Base-by-base conservation (phyloP, 2,888 invertebrate genomes). In the Metacarcinus magister region DNA sequence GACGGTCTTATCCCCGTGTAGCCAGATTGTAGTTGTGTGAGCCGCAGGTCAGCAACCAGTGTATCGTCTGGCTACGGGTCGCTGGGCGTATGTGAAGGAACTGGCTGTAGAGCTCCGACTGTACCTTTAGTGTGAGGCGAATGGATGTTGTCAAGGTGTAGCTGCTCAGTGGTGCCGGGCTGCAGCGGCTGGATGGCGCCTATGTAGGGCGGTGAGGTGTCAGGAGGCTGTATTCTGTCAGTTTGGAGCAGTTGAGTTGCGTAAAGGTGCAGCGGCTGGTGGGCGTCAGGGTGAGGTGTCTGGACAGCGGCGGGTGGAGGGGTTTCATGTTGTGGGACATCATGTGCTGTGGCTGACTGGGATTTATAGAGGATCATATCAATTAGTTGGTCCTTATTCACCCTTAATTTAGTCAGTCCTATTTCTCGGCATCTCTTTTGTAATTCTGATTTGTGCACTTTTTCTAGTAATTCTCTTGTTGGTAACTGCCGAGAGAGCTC, bases 371-470 rank as follows among this genome's bases (percentile, higher is more conserved):
- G 67, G 2, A 67, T 4, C 90, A 90, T 90, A 16, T 90, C 90
- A 90, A 90, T 90, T 90, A 90, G 90, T 90, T 90, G 8, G 8
- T 39, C 16, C 16, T 90, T 90, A 16, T 2, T 90, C 13, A 90
- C 90, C 90, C 28, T 32, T 10, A 90, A 13, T 32, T 90, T 90
- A 32, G 90, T 90, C 2, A 90, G 19, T 8, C 90, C 90, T 16
- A 90, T 28, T 90, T 90, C 90, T 32, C 90, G 90, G 16, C 90
- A 90, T 39, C 46, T 28, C 39, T 90, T 90, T 39, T 90, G 90
- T 32, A 90, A 39, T 32, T 90, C 90, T 10, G 90, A 5, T 7
- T 90, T 90, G 7, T 67, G 67, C 5, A 67, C 2, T 19, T 67
- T 67, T 13, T 67, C 10, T 19, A 67, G 67, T 13, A 67, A 67